Percentiles rank a stretch among this genome's conserved stretches.
These are phyloP conservation scores for Biston betularia DNA, from an alignment of 2,888 invertebrate species.

Conservation along the genomic window DNA sequence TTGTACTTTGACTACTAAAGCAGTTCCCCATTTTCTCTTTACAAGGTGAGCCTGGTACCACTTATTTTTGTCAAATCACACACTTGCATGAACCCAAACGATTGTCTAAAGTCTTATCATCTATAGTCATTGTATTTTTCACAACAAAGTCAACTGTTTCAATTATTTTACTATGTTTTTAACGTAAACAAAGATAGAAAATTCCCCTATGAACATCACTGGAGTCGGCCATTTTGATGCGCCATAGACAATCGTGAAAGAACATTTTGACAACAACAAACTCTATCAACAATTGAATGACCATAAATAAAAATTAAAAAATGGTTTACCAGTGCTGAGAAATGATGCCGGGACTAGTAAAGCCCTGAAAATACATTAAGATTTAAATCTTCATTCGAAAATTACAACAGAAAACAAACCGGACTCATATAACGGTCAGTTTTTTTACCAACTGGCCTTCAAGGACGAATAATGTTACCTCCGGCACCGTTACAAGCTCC, in stretches of 20 bases:
- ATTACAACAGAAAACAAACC: too few relatives aligned
- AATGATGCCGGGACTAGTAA: too few relatives aligned
- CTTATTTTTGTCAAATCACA: constrained; percentile 81
- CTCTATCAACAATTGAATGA: constrained; percentile 4
- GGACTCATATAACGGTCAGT: too few relatives aligned
- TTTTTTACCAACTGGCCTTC: too few relatives aligned
- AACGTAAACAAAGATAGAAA: constrained; percentile 85
- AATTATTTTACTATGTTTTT: constrained; percentile 71
- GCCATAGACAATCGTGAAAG: constrained; percentile 72
- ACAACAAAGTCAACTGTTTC: constrained; percentile 71
- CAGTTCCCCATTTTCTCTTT: constrained; percentile 94
- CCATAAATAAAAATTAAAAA: constrained; percentile 18
- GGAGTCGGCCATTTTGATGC: constrained; percentile 81
- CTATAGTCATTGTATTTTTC: constrained; percentile 82
- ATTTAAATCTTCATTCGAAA: too few relatives aligned
- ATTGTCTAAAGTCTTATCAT: constrained; percentile 73
- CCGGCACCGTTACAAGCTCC: too few relatives aligned
- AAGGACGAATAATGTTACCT: too few relatives aligned
- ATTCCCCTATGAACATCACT: constrained; percentile 80
- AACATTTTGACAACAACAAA: constrained; percentile 27
- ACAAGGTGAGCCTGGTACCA: constrained; percentile 83
- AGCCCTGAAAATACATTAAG: too few relatives aligned
- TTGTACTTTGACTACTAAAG: constrained; percentile 88
- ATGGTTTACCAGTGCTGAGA: neutral
- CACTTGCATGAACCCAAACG: constrained; percentile 76